A percentile compares a stretch with the other conserved stretches of the same genome.
Evolutionary conservation across 2,888 invertebrate genomes (phyloP).

Genomic region (Globia sparganii): DNA sequence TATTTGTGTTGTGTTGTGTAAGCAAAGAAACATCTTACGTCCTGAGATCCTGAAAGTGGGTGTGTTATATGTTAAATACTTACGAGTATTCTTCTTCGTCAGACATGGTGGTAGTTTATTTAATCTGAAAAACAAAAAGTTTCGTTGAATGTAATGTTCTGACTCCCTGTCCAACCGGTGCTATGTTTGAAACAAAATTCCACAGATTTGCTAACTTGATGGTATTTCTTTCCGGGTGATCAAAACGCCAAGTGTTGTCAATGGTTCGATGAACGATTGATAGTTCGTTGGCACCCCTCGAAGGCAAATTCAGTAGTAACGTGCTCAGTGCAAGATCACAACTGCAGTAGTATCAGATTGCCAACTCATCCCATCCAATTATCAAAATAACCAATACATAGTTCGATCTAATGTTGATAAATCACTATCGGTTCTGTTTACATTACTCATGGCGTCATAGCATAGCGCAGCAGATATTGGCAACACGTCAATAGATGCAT

Average conservation of each 20-base stretch:
- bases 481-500: constrained; percentile 61
- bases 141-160: constrained; percentile 27
- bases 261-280: constrained; percentile 55
- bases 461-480: constrained; percentile 59
- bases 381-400: constrained; percentile 31
- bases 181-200: constrained; percentile 3
- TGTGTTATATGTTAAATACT: constrained; percentile 88
- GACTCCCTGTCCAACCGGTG: neutral
- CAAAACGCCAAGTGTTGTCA: constrained; percentile 20
- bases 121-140: constrained; percentile 83
- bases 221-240: constrained; percentile 4
- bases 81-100: constrained; percentile 99
- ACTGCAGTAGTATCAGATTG: constrained; percentile 44
- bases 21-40: constrained; percentile 53
- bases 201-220: constrained; percentile 1
- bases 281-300: constrained; percentile 51
- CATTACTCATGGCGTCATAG: constrained; percentile 44
- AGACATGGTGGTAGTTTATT: constrained; percentile 94
- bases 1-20: constrained; percentile 48
- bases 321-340: constrained; percentile 37
- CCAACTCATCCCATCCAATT: constrained; percentile 36
- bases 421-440: constrained; percentile 55
- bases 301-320: constrained; percentile 29
- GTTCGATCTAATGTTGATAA: constrained; percentile 38
- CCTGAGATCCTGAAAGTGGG: constrained; percentile 42